These are phyloP conservation scores for Podarcis raffonei DNA, from an alignment of 2,113 vertebrate species.

Conservation along the genomic window DNA sequence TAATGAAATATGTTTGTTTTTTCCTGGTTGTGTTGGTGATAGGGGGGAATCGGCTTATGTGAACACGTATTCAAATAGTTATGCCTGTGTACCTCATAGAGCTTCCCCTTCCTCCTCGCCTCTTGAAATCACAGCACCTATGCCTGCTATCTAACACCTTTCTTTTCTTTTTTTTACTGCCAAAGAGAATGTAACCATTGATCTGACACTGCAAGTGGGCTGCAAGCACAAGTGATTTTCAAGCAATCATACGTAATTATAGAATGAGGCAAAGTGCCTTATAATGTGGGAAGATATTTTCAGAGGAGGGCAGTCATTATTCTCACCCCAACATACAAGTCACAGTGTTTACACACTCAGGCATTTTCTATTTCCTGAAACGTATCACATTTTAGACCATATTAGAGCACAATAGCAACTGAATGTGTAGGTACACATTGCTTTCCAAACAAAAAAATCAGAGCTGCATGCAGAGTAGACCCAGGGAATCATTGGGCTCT, in stretches of 20 bases:
- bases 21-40: no score
- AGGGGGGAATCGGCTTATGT: no score
- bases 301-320: conserved; percentile 51
- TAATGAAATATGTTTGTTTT: no score
- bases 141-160: conserved; percentile 23
- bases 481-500: no score
- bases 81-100: background rate
- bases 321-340: conserved; percentile 32
- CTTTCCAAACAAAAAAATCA: no score
- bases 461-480: no score
- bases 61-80: background rate
- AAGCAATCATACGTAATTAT: conserved; percentile 61
- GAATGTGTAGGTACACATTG: no score
- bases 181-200: conserved; percentile 18
- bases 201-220: conserved; percentile 40
- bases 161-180: background rate
- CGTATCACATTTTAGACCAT: conserved; percentile 44
- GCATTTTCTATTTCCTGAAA: conserved; percentile 40
- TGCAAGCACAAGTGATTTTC: conserved; percentile 51
- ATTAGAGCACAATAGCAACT: no score
- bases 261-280: conserved; percentile 44
- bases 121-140: conserved; percentile 27
- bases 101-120: background rate
- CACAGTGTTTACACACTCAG: conserved; percentile 31
- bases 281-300: conserved; percentile 60